Conservation (phyloP, 2,888 invertebrate genomes). For the Cephonodes hylas region DNA sequence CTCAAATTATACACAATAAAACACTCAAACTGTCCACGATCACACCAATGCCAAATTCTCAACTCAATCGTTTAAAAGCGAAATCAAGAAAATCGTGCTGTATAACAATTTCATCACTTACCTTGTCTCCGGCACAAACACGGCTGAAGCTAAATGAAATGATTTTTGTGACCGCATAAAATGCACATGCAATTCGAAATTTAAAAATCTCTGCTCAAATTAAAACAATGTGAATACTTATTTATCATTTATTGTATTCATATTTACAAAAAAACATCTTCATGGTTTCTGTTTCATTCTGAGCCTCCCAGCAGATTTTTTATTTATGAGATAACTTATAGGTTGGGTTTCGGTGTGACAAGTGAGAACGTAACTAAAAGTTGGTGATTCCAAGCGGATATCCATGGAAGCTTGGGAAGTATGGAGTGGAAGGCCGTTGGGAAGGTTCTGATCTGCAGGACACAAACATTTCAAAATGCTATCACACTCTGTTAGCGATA, state of each 20-base stretch:
- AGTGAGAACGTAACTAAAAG: slow-evolving; percentile 24
- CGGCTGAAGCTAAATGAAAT: slow-evolving; percentile 42
- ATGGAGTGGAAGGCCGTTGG: slow-evolving; percentile 53
- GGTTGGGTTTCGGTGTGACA: slow-evolving; percentile 26
- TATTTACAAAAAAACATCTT: slow-evolving; percentile 36
- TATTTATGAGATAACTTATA: slow-evolving; percentile 52
- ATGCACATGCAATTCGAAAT: slow-evolving; percentile 17
- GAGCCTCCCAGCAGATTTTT: slow-evolving; percentile 37
- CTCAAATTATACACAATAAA: background rate
- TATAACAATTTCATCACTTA: slow-evolving; percentile 12
- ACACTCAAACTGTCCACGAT: background rate
- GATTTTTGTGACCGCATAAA: slow-evolving; percentile 23
- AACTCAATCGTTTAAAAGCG: background rate
- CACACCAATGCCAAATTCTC: background rate
- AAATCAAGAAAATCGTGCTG: slow-evolving; percentile 10
- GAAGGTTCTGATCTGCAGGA: slow-evolving; percentile 44
- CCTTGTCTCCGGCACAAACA: slow-evolving; percentile 23
- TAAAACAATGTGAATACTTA: slow-evolving; percentile 34
- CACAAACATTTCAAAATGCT: slow-evolving; percentile 1
- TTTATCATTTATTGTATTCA: slow-evolving; percentile 45
- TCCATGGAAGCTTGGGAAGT: slow-evolving; percentile 62
- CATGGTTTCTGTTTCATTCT: slow-evolving; percentile 32
- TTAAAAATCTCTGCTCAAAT: slow-evolving; percentile 70
- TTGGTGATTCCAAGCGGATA: slow-evolving; percentile 46
- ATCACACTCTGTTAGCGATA: background rate